phyloP scores from a whole-genome alignment of 2,797 vertebrate species.

The Silurus aristotelis region DNA sequence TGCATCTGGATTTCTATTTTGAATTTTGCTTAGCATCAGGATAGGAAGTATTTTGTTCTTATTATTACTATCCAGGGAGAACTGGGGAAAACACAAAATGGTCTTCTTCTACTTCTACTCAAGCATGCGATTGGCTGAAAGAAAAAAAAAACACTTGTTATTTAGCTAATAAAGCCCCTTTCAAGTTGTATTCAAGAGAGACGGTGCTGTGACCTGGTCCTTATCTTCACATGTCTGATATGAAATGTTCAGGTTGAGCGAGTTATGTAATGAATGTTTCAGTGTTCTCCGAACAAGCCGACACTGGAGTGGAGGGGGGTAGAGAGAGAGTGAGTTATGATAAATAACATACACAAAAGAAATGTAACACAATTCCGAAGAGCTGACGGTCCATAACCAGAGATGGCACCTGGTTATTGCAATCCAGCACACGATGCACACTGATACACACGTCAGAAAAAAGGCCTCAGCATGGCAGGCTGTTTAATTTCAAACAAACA shows the following conservation, averaged over 20 bases:
- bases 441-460: constrained; percentile 41
- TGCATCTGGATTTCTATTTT: too few species aligned
- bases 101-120: background rate
- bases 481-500: constrained; percentile 30
- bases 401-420: constrained; percentile 55
- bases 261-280: constrained; percentile 64
- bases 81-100: background rate
- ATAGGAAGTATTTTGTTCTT: background rate
- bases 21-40: background rate
- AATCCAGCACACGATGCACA: constrained; percentile 53
- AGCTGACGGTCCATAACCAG: constrained; percentile 59
- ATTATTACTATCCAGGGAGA: background rate
- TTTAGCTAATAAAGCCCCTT: constrained; percentile 1
- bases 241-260: constrained; percentile 70
- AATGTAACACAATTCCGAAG: constrained; percentile 39
- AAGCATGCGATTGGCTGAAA: background rate
- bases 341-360: constrained; percentile 61
- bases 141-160: background rate
- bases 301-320: constrained; percentile 61
- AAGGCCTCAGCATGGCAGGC: constrained; percentile 30
- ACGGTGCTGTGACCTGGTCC: constrained; percentile 43
- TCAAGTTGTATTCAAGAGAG: constrained; percentile 44
- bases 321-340: constrained; percentile 77
- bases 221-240: constrained; percentile 64
- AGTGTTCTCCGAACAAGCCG: constrained; percentile 72